Percentiles rank a stretch among this genome's conserved stretches.
Evolutionary conservation across 2,797 vertebrate species (phyloP).

Genomic region (Sebastes reedi): DNA sequence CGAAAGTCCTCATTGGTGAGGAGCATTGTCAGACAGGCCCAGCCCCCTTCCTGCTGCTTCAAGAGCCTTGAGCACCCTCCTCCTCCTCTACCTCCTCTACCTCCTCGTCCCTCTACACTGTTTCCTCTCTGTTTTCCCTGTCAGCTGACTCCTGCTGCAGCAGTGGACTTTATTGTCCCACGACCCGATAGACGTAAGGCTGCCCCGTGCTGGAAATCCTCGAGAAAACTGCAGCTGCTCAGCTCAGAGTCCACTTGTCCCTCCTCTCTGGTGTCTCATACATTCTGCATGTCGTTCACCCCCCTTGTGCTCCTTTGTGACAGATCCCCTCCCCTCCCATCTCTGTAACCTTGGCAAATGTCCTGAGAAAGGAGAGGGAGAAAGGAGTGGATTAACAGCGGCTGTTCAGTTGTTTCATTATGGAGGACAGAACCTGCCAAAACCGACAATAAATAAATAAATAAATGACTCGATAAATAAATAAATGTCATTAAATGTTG

Average conservation of each 20-base stretch:
- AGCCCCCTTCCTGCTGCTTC: slow-evolving; percentile 37
- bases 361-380: slow-evolving; percentile 56
- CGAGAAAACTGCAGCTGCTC: slow-evolving; percentile 31
- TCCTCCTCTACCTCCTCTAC: slow-evolving; percentile 24
- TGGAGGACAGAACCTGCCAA: no score
- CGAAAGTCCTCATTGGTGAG: slow-evolving; percentile 14
- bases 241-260: neutral
- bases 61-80: slow-evolving; percentile 2
- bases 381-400: slow-evolving; percentile 27
- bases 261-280: slow-evolving; percentile 55
- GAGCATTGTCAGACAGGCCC: slow-evolving; percentile 38
- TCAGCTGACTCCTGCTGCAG: slow-evolving; percentile 42
- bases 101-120: slow-evolving; percentile 15
- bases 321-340: slow-evolving; percentile 10
- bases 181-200: neutral
- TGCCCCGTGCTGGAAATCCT: slow-evolving; percentile 11
- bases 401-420: neutral
- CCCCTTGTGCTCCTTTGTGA: slow-evolving; percentile 22
- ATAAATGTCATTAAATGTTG: no score
- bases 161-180: slow-evolving; percentile 21
- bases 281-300: slow-evolving; percentile 55
- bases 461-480: no score
- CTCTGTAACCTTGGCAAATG: slow-evolving; percentile 60
- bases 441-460: no score
- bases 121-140: neutral